Evolutionary conservation across 2,888 invertebrate genomes (phyloP).

Genomic region (Parnassius glacialis): DNA sequence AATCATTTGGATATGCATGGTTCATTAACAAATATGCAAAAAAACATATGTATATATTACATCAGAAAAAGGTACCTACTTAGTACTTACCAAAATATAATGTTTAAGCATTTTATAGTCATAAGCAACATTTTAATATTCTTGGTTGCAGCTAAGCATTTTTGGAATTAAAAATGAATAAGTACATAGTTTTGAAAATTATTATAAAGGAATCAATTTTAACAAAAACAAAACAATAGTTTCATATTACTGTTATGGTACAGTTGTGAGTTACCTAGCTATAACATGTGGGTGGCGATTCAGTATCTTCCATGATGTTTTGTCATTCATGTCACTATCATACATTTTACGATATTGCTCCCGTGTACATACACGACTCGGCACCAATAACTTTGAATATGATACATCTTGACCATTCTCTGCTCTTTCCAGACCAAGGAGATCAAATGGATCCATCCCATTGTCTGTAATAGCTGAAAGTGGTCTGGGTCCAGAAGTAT

Average conservation of each 20-base stretch:
- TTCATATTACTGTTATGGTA: too few species aligned
- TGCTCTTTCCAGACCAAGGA: constrained; percentile 89
- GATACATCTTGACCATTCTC: constrained; percentile 95
- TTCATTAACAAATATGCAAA: not conserved
- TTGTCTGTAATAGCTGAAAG: constrained; percentile 92
- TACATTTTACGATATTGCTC: constrained; percentile 74
- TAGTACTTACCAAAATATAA: not conserved
- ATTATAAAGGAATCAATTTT: too few species aligned
- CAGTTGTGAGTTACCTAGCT: constrained; percentile 68
- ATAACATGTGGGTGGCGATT: constrained; percentile 79
- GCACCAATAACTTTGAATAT: constrained; percentile 91
- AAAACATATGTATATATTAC: too few species aligned
- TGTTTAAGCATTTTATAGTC: not conserved
- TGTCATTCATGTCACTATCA: constrained; percentile 71
- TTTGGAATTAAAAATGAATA: not conserved
- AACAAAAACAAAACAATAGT: constrained; percentile 4
- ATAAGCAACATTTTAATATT: constrained; percentile 18
- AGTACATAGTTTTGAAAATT: not conserved
- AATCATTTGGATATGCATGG: not conserved
- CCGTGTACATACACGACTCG: constrained; percentile 80
- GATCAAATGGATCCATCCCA: constrained; percentile 91
- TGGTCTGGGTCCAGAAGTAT: constrained; percentile 90
- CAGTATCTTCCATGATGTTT: constrained; percentile 63
- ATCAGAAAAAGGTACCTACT: too few species aligned
- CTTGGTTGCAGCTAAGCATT: not conserved